Evolutionary conservation across 2,888 invertebrate species (phyloP).

Genomic region (Deilephila elpenor): DNA sequence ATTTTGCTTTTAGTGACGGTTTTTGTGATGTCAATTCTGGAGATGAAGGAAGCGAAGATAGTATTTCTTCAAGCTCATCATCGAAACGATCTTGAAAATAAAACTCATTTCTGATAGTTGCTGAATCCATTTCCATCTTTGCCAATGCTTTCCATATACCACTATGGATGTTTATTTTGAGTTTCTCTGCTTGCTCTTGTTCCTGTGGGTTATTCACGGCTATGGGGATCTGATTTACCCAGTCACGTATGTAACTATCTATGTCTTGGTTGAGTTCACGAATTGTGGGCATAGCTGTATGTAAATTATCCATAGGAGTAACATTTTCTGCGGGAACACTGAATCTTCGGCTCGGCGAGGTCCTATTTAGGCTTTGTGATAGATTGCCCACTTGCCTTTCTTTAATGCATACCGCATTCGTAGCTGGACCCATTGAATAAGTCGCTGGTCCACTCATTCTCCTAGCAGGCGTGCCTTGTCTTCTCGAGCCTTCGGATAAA

Average conservation of each 20-base stretch:
- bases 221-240: constrained; percentile 63
- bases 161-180: constrained; percentile 58
- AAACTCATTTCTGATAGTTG: constrained; percentile 53
- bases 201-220: constrained; percentile 44
- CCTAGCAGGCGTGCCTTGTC: neutral
- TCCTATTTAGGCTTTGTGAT: no score
- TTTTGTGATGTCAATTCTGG: constrained; percentile 52
- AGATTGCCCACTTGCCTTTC: neutral
- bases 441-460: constrained; percentile 25
- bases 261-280: constrained; percentile 53
- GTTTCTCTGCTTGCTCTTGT: constrained; percentile 47
- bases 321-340: neutral
- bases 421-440: neutral
- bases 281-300: constrained; percentile 38
- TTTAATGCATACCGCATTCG: neutral
- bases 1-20: constrained; percentile 54
- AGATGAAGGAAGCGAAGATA: constrained; percentile 59
- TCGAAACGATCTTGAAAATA: constrained; percentile 65
- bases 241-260: constrained; percentile 55
- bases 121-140: constrained; percentile 60
- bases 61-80: constrained; percentile 64
- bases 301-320: neutral
- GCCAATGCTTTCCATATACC: constrained; percentile 62
- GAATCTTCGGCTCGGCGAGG: neutral
- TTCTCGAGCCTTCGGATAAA: constrained; percentile 6